Evolutionary conservation across 1,140 invertebrate genomes (phyloP), one percentile per base, ranked within the genome.

Genomic region (Diabrotica undecimpunctata): DNA sequence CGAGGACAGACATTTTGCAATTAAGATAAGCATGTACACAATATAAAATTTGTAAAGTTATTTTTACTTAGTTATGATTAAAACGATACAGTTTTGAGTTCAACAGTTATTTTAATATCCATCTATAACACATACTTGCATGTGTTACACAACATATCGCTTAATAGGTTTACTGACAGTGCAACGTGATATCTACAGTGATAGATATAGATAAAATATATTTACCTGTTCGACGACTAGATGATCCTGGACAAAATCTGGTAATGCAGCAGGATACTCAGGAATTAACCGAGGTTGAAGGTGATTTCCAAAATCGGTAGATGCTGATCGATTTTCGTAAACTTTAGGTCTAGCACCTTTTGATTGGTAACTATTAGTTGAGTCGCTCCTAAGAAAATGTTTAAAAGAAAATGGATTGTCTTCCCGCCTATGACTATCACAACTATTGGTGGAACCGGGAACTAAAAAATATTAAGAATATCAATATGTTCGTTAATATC

Each of bases 381-480:
- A 60, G 67, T 85, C 85, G 62, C 83, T 78, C 69, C 87, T 86
- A 69, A 92, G 75, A 75, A 92, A 92, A 75, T 92, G 90, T 75
- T 90, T 90, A 74, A 93, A 91, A 46, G 90, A 92, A 77, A 93
- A 90, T 3, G 88, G 85, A 77, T 88, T 88, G 56, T 89, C 88
- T 71, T 90, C 88, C 70, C 85, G 83, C 59, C 83, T 83, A 50
- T 80, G 75, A 7, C 77, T 72, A 10, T 39, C 64, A 61, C 53
- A 14, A 61, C 62, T 9, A 41, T 58, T 61, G 9, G 41, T 59
- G 35, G 37, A 39, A 14, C 50, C 54, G 14, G 62, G 25, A 39
- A 8, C 56, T 58, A 61, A 13, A n/a, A n/a, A n/a, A n/a, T n/a
- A n/a, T n/a, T n/a, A n/a, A n/a, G n/a, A n/a, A n/a, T n/a, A n/a